Evolutionary conservation across 2,797 vertebrate genomes (phyloP), one percentile per base, ranked within the genome.

Genomic region (Poecile montanus): DNA sequence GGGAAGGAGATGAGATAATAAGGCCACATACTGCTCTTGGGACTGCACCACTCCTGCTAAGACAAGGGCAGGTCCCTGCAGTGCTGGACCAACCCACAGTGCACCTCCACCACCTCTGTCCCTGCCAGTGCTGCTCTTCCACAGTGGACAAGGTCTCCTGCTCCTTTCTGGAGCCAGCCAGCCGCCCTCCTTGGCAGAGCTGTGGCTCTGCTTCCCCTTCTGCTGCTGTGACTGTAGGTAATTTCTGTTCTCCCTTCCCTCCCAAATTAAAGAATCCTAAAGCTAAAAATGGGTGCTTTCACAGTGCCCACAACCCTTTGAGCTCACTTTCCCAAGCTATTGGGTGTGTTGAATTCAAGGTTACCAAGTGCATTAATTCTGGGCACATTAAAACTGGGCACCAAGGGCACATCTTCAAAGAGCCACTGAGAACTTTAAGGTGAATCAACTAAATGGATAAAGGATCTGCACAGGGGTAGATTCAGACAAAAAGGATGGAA

Each of bases 321-420:
- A 96, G 86, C 68, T 87, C 65, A 40, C 78, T 94, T 95, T 95
- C 93, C 87, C 94, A 95, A 93, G 77, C 77, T 83, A 72, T 4
- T 89, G 75, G 88, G 86, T 65, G 86, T 76, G 77, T 40, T 90
- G 81, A 87, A 71, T 70, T 89, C 71, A 79, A 82, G 88, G 74
- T 85, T 91, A 87, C 85, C 38, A 40, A 65, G n/a, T 54, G 38
- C 38, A 48, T 85, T 89, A 94, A 89, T 79, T 94, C 65, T 10
- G 38, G 34, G 74, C 61, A 79, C 48, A 47, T 65, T 73, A 87
- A 91, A 81, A 65, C 56, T 36, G 63, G 63, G 82, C 71, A 82
- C 57, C 4, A 1, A 63, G n/a, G 18, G 15, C 42, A 19, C 0
- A 0, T 40, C 91, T 92, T 94, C 93, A 95, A 91, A 94, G 94